Evolutionary conservation across 2,888 invertebrate species (phyloP), one percentile per base, ranked within the genome.

Genomic region (Ophion slaviceki): DNA sequence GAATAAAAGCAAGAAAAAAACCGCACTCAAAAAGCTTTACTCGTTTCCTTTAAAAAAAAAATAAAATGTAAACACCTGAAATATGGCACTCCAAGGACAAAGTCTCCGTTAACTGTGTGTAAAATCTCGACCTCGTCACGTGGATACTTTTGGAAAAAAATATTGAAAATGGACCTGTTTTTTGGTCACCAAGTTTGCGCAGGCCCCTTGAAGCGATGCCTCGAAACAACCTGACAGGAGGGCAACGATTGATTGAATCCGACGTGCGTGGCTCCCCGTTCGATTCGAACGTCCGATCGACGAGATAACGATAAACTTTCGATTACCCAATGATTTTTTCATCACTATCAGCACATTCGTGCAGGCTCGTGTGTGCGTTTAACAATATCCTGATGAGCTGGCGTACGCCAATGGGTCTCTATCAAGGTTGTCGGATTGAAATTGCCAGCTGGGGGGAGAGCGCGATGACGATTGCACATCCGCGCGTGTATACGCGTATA

Each of bases 361-460:
- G 32, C 5, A 11, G 17, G 5, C 32, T 10, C 32, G 24, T 64
- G 10, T 24, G 47, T 47, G 10, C 14, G 3, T 47, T 47, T 47
- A 0, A 10, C 11, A 10, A 45, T 45, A 45, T 45, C 14, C 47
- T 4, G 47, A 47, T 47, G 47, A 47, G 47, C 47, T 14, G 11
- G 47, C 11, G 64, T 36, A 53, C 64, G 74, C 24, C 47, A 53
- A 82, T 85, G 77, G 2, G 62, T 80, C 53, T 17, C 72, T n/a
- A 78, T 85, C 81, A 85, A 85, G 77, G 85, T 85, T 78, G 78
- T 85, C 81, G 78, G 68, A 81, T 70, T 78, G 67, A 81, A 78
- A 81, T 59, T 62, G 62, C 62, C n/a, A 36, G 77, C 20, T 17
- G 57, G 24, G 76, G 76, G 47, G 57, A 66, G 66, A 71, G 66